Conservation (phyloP, 1,140 invertebrate genomes). For the Ridgeia piscesae region DNA sequence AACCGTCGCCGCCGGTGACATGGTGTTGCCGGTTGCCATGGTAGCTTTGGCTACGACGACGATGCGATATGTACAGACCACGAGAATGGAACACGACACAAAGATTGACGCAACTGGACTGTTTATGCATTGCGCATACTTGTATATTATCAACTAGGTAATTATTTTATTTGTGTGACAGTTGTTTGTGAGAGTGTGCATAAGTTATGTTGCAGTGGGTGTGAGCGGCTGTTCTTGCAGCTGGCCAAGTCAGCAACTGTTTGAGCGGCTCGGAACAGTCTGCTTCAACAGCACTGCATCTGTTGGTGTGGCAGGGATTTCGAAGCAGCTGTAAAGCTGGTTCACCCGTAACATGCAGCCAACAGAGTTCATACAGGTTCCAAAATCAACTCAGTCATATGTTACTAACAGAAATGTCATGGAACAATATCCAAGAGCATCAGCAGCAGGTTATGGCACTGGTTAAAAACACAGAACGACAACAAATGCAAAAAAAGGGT, state of each 20-base stretch:
- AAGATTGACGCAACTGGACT: neutral
- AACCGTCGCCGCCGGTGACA: neutral
- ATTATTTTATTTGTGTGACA: constrained; percentile 2
- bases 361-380: neutral
- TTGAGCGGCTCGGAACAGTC: neutral
- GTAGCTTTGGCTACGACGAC: neutral
- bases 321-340: neutral
- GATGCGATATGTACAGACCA: neutral
- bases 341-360: neutral
- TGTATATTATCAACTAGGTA: constrained; percentile 1
- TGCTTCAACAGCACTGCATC: neutral
- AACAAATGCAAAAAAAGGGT: neutral
- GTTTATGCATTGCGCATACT: neutral
- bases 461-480: neutral
- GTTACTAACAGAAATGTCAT: neutral
- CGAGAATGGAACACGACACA: neutral
- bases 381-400: neutral
- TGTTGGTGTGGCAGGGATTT: neutral
- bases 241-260: neutral
- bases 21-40: neutral
- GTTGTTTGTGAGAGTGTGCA: neutral
- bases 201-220: neutral
- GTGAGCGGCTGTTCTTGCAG: no score
- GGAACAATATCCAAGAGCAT: neutral
- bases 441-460: no score